Evolutionary conservation across 2,797 vertebrate genomes (phyloP).

Genomic region (Diplodus puntazzo): DNA sequence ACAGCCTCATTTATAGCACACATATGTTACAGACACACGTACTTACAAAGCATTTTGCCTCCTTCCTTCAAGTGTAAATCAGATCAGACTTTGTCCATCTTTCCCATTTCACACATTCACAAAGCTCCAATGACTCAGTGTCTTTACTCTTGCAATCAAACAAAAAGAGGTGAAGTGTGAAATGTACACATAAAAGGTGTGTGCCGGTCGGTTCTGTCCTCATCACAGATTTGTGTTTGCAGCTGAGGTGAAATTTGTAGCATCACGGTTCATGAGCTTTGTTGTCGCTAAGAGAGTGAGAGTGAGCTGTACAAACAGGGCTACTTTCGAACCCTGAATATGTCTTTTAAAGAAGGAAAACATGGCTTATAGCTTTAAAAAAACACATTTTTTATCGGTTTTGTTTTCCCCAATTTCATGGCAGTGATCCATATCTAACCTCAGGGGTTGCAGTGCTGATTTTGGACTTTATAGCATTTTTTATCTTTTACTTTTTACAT

Average conservation of each 20-base stretch:
- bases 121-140: conserved; percentile 67
- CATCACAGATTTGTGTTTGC: conserved; percentile 54
- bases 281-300: conserved; percentile 36
- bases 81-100: conserved; percentile 61
- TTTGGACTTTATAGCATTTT: conserved; percentile 37
- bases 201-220: conserved; percentile 45
- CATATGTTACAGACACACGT: conserved; percentile 50
- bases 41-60: conserved; percentile 68
- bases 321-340: conserved; percentile 48
- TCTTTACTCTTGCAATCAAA: conserved; percentile 66
- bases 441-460: conserved; percentile 26
- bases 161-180: conserved; percentile 71
- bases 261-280: conserved; percentile 43
- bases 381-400: neutral
- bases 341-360: conserved; percentile 35
- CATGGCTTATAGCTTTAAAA: conserved; percentile 40
- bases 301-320: conserved; percentile 43
- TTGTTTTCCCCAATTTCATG: conserved; percentile 10
- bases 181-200: conserved; percentile 64
- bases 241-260: conserved; percentile 49
- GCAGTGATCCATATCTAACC: conserved; percentile 40
- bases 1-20: conserved; percentile 43
- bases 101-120: conserved; percentile 76
- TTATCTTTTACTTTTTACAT: conserved; percentile 1
- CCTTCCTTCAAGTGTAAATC: conserved; percentile 73